Evolutionary conservation across 2,797 vertebrate genomes (phyloP), one percentile per base, ranked within the genome.

Genomic region (Toxotes lorentzi): DNA sequence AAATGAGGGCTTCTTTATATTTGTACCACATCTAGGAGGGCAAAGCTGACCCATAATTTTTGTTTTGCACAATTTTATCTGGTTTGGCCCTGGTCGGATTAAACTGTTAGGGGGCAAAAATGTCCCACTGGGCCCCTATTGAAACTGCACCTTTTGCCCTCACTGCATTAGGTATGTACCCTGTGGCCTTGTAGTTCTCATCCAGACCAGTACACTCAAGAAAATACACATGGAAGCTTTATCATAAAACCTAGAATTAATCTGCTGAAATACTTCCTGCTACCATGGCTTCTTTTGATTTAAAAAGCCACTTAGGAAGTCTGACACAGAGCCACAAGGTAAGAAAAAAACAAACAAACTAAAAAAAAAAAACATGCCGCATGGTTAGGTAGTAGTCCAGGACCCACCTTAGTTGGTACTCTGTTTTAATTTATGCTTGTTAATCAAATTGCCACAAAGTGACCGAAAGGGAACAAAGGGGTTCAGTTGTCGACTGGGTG

Each of bases 71-170:
- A 34, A 21, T 57, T n/a, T 48, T 34, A 74, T 81, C 30, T 40
- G 63, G 40, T 62, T 61, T 60, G 1, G 45, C 21, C 24, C 35
- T 16, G 7, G 10, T 16, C 1, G 0, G 51, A 35, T 72, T 45
- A 51, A 63, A 62, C 4, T 14, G 21, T 53, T 51, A 66, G 11
- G 4, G 27, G 47, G 40, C 48, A 59, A 66, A 75, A 71, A 70
- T 70, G 56, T 51, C 48, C 59, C 61, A 23, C 35, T 48, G 43
- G 35, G 16, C 47, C 50, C 30, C 8, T 63, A 41, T 34, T 59
- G 51, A 32, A 24, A 4, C 10, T 62, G 59, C 23, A 38, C 48
- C 16, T 32, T 12, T 48, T 45, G 30, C 30, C 45, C 21, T 34
- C 1, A 16, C 12, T 13, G 21, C 30, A 50, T 48, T 65, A 6